phyloP scores from a whole-genome alignment of 2,113 vertebrate species.

The Silurus asotus region DNA sequence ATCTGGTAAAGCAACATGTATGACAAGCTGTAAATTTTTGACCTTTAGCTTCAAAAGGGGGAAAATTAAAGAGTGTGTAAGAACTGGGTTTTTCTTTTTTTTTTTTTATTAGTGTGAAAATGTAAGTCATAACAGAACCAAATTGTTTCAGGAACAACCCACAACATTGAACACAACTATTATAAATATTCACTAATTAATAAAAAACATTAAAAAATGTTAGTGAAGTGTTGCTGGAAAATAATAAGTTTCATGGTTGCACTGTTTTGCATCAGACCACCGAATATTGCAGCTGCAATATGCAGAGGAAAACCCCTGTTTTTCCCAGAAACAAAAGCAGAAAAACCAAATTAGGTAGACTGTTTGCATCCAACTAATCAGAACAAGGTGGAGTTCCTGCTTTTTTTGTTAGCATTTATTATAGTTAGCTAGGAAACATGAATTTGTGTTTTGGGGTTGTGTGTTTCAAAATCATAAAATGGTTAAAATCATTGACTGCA shows the following conservation, averaged over 20 bases:
- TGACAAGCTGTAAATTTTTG: neutral
- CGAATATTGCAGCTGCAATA: neutral
- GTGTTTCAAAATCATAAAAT: neutral
- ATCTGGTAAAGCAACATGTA: neutral
- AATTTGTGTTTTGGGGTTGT: neutral
- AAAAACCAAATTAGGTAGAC: neutral
- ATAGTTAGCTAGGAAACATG: neutral
- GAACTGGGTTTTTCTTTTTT: neutral
- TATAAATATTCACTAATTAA: neutral
- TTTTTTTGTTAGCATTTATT: neutral
- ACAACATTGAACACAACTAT: neutral
- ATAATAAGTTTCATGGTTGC: neutral
- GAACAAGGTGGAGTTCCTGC: neutral
- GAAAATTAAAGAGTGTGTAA: neutral
- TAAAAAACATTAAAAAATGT: neutral
- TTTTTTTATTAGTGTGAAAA: too few species aligned
- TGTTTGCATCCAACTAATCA: too few species aligned
- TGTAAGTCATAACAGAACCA: neutral
- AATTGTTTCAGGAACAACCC: neutral
- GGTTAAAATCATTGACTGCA: neutral
- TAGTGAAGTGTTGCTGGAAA: neutral
- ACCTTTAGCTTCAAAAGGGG: neutral
- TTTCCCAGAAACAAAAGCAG: neutral
- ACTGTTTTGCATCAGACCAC: neutral
- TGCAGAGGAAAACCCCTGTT: constrained; percentile 15